A percentile compares a stretch with the other conserved stretches of the same genome.
phyloP scores from a whole-genome alignment of 2,113 vertebrate genomes.

The Perca flavescens region DNA sequence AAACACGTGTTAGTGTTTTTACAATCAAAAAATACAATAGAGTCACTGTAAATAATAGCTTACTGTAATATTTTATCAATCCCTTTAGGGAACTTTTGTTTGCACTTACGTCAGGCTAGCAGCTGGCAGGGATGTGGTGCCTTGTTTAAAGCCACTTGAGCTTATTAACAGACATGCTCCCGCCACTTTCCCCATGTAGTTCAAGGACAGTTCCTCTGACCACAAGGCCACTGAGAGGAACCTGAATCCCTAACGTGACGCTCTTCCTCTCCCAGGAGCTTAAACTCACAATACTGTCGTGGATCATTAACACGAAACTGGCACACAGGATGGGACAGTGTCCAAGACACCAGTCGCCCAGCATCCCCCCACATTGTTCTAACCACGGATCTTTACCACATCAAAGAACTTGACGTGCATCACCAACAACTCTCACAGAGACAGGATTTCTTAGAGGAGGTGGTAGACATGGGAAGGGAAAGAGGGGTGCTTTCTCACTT shows the following conservation, averaged over 20 bases:
- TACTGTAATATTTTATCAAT: constrained; percentile 23
- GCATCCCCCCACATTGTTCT: constrained; percentile 61
- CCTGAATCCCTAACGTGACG: constrained; percentile 30
- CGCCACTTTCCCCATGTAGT: constrained; percentile 1
- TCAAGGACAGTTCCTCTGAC: constrained; percentile 41
- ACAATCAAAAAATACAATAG: constrained; percentile 10
- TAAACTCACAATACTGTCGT: constrained; percentile 29
- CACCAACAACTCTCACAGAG: constrained; percentile 23
- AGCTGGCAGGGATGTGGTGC: constrained; percentile 34
- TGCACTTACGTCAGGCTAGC: constrained; percentile 17
- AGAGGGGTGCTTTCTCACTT: constrained; percentile 58
- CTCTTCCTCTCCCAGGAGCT: constrained; percentile 45
- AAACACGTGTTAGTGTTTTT: constrained; percentile 19
- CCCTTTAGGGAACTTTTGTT: constrained; percentile 15
- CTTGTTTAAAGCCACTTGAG: constrained; percentile 31
- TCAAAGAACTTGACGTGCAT: constrained; percentile 62
- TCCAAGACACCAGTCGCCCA: constrained; percentile 32
- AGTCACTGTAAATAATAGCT: constrained; percentile 10
- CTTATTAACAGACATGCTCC: constrained; percentile 10
- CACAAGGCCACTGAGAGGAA: constrained; percentile 53
- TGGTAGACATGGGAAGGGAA: constrained; percentile 74
- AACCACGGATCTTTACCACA: constrained; percentile 28
- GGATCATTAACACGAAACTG: constrained; percentile 37
- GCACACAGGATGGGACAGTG: constrained; percentile 34
- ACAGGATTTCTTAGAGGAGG: constrained; percentile 60